A percentile compares a stretch with the other conserved stretches of the same genome.
phyloP scores from a whole-genome alignment of 2,888 invertebrate genomes.

The Cheilosia impressa region DNA sequence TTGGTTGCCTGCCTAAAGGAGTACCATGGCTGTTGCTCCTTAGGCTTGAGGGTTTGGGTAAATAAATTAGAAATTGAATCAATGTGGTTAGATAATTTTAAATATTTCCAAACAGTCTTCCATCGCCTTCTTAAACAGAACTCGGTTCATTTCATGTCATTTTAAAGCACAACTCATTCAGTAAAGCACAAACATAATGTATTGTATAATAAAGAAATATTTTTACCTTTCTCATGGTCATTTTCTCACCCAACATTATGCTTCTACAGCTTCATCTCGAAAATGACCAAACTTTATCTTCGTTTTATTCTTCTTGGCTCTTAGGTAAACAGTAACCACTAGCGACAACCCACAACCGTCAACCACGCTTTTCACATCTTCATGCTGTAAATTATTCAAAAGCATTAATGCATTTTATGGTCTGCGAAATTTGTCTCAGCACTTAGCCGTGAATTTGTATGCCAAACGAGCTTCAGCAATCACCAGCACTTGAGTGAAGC shows the following conservation, averaged over 20 bases:
- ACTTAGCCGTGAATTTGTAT: constrained; percentile 40
- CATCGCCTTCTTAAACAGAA: not conserved
- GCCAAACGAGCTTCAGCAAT: constrained; percentile 19
- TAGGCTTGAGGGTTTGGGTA: too few relatives aligned
- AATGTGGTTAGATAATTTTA: too few relatives aligned
- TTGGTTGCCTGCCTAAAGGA: too few relatives aligned
- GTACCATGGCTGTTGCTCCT: too few relatives aligned
- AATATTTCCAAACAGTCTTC: too few relatives aligned
- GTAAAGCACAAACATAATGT: too few relatives aligned
- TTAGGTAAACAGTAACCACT: not conserved
- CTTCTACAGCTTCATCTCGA: not conserved
- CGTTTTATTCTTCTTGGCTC: constrained; percentile 1
- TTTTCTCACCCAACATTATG: not conserved
- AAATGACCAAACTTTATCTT: constrained; percentile 19
- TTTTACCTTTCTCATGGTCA: not conserved
- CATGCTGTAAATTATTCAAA: constrained; percentile 36
- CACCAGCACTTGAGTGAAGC: constrained; percentile 36
- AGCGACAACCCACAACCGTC: constrained; percentile 5
- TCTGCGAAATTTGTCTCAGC: constrained; percentile 38
- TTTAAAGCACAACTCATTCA: too few relatives aligned
- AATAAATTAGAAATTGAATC: too few relatives aligned
- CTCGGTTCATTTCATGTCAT: too few relatives aligned
- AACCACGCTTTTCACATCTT: constrained; percentile 27
- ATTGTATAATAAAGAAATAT: too few relatives aligned
- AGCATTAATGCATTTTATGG: constrained; percentile 48